phyloP scores from a whole-genome alignment of 2,797 vertebrate species.

The Poecilia picta region DNA sequence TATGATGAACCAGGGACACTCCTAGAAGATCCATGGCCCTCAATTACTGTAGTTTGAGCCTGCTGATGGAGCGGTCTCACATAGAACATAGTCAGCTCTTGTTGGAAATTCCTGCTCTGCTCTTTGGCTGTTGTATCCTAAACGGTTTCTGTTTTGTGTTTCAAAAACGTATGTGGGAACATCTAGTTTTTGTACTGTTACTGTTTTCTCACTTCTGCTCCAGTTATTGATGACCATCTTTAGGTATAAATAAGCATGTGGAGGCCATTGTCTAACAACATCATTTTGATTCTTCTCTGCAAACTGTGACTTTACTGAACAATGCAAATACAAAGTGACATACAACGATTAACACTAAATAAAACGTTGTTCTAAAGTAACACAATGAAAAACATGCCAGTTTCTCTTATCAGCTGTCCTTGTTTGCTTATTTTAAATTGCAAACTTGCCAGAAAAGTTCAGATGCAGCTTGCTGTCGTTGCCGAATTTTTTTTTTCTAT shows the following conservation, averaged over 20 bases:
- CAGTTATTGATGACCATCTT: neutral
- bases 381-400: neutral
- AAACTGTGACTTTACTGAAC: neutral
- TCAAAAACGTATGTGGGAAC: neutral
- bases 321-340: neutral
- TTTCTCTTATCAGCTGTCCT: neutral
- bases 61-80: neutral
- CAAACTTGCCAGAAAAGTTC: slow-evolving; percentile 30
- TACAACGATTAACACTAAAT: neutral
- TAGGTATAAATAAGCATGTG: neutral
- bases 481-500: slow-evolving; percentile 36
- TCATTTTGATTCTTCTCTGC: neutral
- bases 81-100: neutral
- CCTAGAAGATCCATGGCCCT: neutral
- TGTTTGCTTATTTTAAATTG: slow-evolving; percentile 1
- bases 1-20: neutral
- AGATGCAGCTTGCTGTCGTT: slow-evolving; percentile 23
- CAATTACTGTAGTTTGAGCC: neutral
- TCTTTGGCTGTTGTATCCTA: neutral
- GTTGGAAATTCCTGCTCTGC: neutral
- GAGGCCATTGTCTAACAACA: neutral
- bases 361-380: neutral
- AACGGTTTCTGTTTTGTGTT: neutral
- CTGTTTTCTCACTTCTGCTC: neutral
- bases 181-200: neutral